Evolutionary conservation across 2,888 invertebrate species (phyloP).

Genomic region (Scaptomyza polygonia): DNA sequence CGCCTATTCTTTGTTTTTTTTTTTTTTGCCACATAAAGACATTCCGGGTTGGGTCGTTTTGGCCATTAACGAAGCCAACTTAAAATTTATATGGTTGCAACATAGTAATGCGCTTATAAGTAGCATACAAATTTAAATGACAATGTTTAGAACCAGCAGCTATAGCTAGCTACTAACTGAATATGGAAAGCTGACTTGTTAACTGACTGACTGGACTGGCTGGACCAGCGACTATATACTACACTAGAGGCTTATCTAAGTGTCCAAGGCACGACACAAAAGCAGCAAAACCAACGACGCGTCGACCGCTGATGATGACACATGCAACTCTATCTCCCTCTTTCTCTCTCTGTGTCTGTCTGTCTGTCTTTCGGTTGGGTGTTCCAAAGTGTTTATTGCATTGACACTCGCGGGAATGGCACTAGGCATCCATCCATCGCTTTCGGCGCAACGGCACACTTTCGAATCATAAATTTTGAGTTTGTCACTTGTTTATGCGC

Average conservation of each 20-base stretch:
- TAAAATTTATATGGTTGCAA: slow-evolving; percentile 70
- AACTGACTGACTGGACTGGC: slow-evolving; percentile 11
- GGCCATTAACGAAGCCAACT: slow-evolving; percentile 56
- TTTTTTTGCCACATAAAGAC: slow-evolving; percentile 26
- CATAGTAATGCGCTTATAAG: slow-evolving; percentile 70
- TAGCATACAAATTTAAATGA: slow-evolving; percentile 68
- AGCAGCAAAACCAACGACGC: slow-evolving; percentile 46
- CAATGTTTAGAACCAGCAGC: slow-evolving; percentile 63
- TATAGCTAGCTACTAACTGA: slow-evolving; percentile 22
- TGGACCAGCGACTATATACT: slow-evolving; percentile 12
- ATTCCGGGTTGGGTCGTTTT: slow-evolving; percentile 11
- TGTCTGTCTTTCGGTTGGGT: background rate
- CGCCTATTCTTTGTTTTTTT: slow-evolving; percentile 3
- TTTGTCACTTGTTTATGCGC: slow-evolving; percentile 71
- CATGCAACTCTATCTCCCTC: slow-evolving; percentile 60
- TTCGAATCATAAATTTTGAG: slow-evolving; percentile 77
- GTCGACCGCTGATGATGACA: slow-evolving; percentile 70
- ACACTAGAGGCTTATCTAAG: slow-evolving; percentile 69
- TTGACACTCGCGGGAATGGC: slow-evolving; percentile 65
- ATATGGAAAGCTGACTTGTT: slow-evolving; percentile 21
- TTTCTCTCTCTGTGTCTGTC: slow-evolving; percentile 2
- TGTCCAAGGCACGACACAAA: slow-evolving; percentile 66
- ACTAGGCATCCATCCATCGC: slow-evolving; percentile 11
- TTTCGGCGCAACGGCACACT: slow-evolving; percentile 63
- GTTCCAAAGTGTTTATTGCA: slow-evolving; percentile 73